Evolutionary conservation across 2,888 invertebrate species (phyloP), one percentile per base, ranked within the genome.

Genomic region (Microchrysa polita): DNA sequence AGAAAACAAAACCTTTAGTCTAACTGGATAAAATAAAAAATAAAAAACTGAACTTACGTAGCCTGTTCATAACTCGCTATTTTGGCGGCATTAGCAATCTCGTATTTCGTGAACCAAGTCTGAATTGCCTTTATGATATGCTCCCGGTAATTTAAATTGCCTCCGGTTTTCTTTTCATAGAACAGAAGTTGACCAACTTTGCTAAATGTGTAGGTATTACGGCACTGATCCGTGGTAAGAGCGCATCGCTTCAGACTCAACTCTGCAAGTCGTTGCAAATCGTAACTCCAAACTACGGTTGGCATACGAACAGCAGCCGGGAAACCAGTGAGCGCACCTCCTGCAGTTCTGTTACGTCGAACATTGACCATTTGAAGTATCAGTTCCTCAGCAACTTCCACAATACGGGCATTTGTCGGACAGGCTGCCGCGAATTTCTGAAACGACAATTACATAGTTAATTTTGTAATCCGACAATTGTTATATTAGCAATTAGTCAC

Each of bases 221-320:
- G 74, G 48, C 79, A 79, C 4, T 7, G 5, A 67, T 79, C 79
- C 18, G 77, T 78, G 4, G 65, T 69, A 9, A 69, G 53, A 5
- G 60, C 40, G 48, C 79, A 79, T 0, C 74, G 44, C 60, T 76
- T 77, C 2, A n/a, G 2, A 73, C 78, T 78, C 5, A 78, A 53
- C 18, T 74, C 74, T 1, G 79, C 79, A 61, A 79, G 73, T 5
- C 57, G 61, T 22, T 77, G 76, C 1, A 79, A 42, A 27, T 79
- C 79, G 12, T 73, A 59, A 27, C 76, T 65, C 78, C 78, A 79
- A 72, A 63, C 59, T 42, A 79, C 74, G 1, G 73, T 75, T 1
- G 73, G 74, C 79, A 79, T 79, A 55, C 77, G 71, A 14, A 42
- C 44, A 20, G 79, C 79, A 2, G 76, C 12, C 7, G 23, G 27